Evolutionary conservation across 2,797 vertebrate species (phyloP), one percentile per base, ranked within the genome.

Genomic region (Toxotes lorentzi): DNA sequence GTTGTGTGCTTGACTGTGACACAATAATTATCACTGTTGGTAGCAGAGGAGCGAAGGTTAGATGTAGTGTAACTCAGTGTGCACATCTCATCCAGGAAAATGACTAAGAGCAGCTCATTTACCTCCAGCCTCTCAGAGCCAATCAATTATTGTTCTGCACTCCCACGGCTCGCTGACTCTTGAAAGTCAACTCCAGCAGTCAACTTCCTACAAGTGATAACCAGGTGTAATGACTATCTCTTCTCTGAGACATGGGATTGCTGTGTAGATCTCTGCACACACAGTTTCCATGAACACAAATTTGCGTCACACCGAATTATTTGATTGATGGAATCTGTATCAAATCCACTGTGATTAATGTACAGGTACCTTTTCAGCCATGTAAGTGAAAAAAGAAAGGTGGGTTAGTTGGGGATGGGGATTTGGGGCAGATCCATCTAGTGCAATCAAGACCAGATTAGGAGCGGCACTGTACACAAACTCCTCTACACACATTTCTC

Each of bases 71-170:
- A 75, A 78, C 78, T 86, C 73, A 53, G 79, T 68, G 60, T 80
- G 84, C 84, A 80, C 59, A 54, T 56, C 85, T 78, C 86, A 83
- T 73, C 64, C 62, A 17, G 63, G 56, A 73, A 62, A 61, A 86
- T 75, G 67, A 84, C 78, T 69, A 70, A 84, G 79, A 78, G 73
- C 73, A 67, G 77, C 84, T 86, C 67, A 70, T 84, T 89, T 79
- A 43, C 68, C 78, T 73, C 65, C 78, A 48, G 72, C 80, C 76
- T 90, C 84, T 85, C 43, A 61, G 61, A 85, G 85, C 45, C 77
- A 66, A 86, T 91, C 88, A 80, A 75, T 88, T 87, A 85, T 72
- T 73, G 74, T 67, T 68, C 58, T 63, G 70, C 53, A 64, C 79
- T 76, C 70, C 73, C 60, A 48, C 78, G 62, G 76, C 64, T 86